Percentiles rank a stretch among this genome's conserved stretches.
Conservation (phyloP, 1,140 invertebrate genomes). For the Cherax quadricarinatus region DNA sequence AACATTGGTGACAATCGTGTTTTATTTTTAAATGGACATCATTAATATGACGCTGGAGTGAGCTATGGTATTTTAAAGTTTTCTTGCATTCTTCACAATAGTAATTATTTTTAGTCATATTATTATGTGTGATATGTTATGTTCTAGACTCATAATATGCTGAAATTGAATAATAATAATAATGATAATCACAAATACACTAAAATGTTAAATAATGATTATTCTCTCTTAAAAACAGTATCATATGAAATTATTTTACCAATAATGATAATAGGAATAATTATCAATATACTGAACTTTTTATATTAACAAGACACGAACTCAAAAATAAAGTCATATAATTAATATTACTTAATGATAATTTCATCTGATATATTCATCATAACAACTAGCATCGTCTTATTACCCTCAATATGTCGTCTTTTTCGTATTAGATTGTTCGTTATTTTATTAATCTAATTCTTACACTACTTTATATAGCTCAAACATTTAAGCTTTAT, state of each 20-base stretch:
- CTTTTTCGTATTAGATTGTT: slow-evolving; percentile 21
- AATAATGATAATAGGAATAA: neutral
- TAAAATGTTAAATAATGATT: too few species aligned
- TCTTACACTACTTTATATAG: slow-evolving; percentile 37
- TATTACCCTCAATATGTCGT: slow-evolving; percentile 45
- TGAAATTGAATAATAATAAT: too few species aligned
- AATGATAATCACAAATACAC: too few species aligned
- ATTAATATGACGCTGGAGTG: too few species aligned
- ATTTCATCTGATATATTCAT: neutral
- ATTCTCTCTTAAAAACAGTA: neutral
- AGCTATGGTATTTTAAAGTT: too few species aligned
- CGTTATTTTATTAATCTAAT: slow-evolving; percentile 32
- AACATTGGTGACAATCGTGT: too few species aligned
- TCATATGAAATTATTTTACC: slow-evolving; percentile 24
- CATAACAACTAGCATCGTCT: neutral
- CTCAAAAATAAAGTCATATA: neutral
- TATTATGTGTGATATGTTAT: too few species aligned
- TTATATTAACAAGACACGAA: neutral
- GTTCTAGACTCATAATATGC: too few species aligned
- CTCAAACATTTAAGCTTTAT: too few species aligned
- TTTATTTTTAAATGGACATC: too few species aligned
- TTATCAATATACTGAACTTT: neutral
- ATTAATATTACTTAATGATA: slow-evolving; percentile 35
- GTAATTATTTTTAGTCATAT: too few species aligned
- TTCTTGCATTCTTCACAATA: too few species aligned